phyloP scores from a whole-genome alignment of 2,888 invertebrate species.

The Elmis aenea region DNA sequence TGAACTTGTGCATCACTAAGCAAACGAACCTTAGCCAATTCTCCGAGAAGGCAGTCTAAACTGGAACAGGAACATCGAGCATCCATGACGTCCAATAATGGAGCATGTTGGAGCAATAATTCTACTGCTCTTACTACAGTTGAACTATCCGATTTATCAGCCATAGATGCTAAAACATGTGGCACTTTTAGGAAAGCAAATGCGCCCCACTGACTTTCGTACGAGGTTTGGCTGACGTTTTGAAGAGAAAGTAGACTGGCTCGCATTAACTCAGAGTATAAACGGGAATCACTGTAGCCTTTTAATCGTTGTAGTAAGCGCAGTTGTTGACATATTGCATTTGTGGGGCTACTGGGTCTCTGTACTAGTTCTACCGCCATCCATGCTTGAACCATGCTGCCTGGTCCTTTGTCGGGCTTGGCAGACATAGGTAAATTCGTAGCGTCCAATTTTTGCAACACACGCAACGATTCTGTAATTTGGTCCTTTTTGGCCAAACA shows the following conservation, averaged over 20 bases:
- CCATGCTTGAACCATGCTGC: conserved; percentile 73
- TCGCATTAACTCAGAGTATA: conserved; percentile 85
- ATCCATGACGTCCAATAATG: conserved; percentile 84
- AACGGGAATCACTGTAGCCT: conserved; percentile 70
- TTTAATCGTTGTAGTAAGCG: conserved; percentile 81
- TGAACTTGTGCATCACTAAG: conserved; percentile 73
- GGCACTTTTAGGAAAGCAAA: conserved; percentile 91
- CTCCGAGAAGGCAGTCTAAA: conserved; percentile 76
- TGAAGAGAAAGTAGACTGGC: conserved; percentile 87
- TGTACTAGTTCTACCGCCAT: conserved; percentile 79
- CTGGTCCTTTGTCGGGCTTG: conserved; percentile 59
- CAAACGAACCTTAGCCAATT: conserved; percentile 73
- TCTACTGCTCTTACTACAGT: conserved; percentile 76
- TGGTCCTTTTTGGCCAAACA: conserved; percentile 51
- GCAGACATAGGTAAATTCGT: conserved; percentile 56
- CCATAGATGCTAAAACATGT: conserved; percentile 57
- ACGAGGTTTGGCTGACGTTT: conserved; percentile 76
- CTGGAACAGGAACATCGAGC: conserved; percentile 85
- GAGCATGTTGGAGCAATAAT: conserved; percentile 75
- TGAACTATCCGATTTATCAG: conserved; percentile 31
- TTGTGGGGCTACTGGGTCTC: conserved; percentile 79
- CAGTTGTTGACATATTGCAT: conserved; percentile 75
- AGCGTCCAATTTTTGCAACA: conserved; percentile 58
- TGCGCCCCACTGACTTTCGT: conserved; percentile 90
- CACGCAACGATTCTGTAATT: conserved; percentile 58